Base-by-base conservation (phyloP, 2,797 vertebrate genomes). In the Sebastes itinus region DNA sequence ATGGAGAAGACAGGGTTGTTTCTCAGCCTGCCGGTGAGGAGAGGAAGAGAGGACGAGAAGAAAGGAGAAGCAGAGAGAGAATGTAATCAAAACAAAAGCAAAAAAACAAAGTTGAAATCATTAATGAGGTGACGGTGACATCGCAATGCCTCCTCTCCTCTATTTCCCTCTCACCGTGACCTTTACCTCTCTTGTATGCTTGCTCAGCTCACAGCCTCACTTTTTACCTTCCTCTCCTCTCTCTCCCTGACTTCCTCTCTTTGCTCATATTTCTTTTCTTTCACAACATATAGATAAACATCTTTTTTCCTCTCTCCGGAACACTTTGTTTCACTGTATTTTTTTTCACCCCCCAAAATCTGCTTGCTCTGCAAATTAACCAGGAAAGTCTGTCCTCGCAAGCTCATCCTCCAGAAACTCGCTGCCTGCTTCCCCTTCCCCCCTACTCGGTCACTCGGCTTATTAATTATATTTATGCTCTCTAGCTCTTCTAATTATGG, bases 51-150 rank as follows among this genome's bases (percentile, higher is more conserved):
- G 33, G 1, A 38, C 16, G 22, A 10, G 20, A 78, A 30, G n/a
- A 69, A 9, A 78, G 30, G 22, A 59, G 11, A 32, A 62, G 70
- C 20, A 60, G 25, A 54, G 33, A 62, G 52, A 30, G 33, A 63
- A 55, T 28, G 20, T 52, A 85, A 78, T 56, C 9, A n/a, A 86
- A 85, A 80, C 8, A 65, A 83, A 86, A 75, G 38, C 27, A 64
- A 71, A 68, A 72, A 72, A 70, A 65, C 14, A 79, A 72, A 82
- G 84, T 79, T 84, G 77, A 63, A 74, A 59, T 74, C 49, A 14
- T 88, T 92, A 92, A 94, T 87, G 89, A 91, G 88, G 88, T 86
- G 88, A 90, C 83, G 60, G 78, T 83, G 85, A 89, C 92, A 87
- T 59, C 28, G 55, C 69, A 6, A 3, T 56, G 82, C 38, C 83